These are phyloP conservation scores for Coenobita brevimanus DNA, from an alignment of 1,140 invertebrate species.

Conservation along the genomic window DNA sequence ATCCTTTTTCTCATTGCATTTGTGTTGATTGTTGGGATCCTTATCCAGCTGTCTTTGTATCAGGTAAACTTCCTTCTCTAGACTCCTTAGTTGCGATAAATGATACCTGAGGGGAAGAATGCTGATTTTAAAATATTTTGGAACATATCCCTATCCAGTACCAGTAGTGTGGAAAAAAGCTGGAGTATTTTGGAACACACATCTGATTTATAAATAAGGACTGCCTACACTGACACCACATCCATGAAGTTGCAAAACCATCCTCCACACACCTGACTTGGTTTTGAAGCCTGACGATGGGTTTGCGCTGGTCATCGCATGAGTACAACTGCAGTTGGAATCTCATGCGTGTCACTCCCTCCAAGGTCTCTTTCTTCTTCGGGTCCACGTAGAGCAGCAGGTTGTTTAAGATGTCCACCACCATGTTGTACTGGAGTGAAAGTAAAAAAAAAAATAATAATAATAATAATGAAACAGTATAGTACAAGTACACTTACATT, in stretches of 20 bases:
- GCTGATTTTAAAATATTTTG: too few relatives aligned
- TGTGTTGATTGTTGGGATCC: conserved; percentile 76
- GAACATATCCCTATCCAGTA: neutral
- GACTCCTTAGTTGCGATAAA: conserved; percentile 84
- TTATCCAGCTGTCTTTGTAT: conserved; percentile 87
- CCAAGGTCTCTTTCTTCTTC: conserved; percentile 91
- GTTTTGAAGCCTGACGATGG: conserved; percentile 94
- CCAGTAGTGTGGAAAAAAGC: too few relatives aligned
- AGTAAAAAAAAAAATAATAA: too few relatives aligned
- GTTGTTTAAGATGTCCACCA: conserved; percentile 98
- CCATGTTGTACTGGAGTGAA: conserved; percentile 88
- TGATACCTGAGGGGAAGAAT: conserved; percentile 75
- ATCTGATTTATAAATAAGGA: too few relatives aligned
- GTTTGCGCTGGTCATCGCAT: conserved; percentile 90
- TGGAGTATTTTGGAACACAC: too few relatives aligned
- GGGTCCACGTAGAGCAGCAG: conserved; percentile 97
- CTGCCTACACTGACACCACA: neutral
- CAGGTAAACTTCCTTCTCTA: conserved; percentile 94
- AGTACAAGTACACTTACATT: too few relatives aligned
- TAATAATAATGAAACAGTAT: too few relatives aligned
- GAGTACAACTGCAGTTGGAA: conserved; percentile 93
- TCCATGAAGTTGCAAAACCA: too few relatives aligned
- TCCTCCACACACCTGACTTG: conserved; percentile 78
- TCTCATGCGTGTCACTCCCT: conserved; percentile 84
- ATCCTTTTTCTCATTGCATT: conserved; percentile 80